Evolutionary conservation across 2,113 vertebrate species (phyloP).

Genomic region (Elaphurus davidianus): DNA sequence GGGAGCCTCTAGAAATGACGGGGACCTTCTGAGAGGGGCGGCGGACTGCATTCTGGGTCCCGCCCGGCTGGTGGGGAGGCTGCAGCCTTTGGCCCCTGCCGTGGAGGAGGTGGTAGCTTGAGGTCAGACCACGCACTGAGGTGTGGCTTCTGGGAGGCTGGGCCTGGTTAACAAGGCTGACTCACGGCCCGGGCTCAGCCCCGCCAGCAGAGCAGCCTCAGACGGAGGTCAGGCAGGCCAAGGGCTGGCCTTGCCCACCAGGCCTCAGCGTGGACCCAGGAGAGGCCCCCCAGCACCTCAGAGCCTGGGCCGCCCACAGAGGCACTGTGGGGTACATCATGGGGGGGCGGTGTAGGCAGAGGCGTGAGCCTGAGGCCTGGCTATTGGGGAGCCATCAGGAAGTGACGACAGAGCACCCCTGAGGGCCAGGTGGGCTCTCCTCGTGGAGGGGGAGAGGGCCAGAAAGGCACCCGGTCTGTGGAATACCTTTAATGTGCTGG

Average conservation of each 20-base stretch:
- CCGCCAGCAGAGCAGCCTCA: neutral
- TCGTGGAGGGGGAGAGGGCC: neutral
- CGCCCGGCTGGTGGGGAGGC: neutral
- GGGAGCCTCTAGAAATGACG: neutral
- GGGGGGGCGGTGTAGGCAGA: neutral
- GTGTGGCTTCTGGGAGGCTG: neutral
- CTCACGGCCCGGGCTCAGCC: neutral
- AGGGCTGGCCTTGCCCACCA: neutral
- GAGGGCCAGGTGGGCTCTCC: neutral
- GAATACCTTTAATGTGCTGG: neutral
- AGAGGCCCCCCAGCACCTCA: neutral
- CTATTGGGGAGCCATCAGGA: neutral
- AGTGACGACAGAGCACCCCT: neutral
- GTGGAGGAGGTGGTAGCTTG: neutral
- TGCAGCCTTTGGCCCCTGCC: neutral
- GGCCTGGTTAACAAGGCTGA: neutral
- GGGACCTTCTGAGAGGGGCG: neutral
- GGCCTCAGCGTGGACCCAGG: neutral
- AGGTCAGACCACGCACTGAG: neutral
- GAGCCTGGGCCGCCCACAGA: neutral
- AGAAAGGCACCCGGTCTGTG: neutral
- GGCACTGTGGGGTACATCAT: accelerated
- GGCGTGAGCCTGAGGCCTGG: neutral
- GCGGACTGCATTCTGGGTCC: neutral
- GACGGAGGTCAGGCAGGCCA: neutral